A percentile compares a stretch with the other conserved stretches of the same genome.
phyloP scores from a whole-genome alignment of 1,140 invertebrate genomes.

The Vanessa atalanta region DNA sequence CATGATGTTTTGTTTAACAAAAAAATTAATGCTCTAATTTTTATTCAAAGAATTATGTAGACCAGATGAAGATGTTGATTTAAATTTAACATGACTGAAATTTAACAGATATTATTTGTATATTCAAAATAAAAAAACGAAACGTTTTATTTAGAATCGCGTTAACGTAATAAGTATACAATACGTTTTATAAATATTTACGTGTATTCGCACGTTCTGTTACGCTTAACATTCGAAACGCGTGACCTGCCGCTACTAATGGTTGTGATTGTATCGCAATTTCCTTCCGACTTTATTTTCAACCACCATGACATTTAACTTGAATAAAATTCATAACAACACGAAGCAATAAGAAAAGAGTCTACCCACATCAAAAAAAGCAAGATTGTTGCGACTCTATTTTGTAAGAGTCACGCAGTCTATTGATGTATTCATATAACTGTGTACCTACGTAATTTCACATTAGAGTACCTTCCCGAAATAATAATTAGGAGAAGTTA shows the following conservation, averaged over 20 bases:
- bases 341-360: not conserved
- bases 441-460: constrained; percentile 61
- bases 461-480: constrained; percentile 53
- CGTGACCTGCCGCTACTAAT: constrained; percentile 38
- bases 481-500: constrained; percentile 74
- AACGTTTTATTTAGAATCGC: constrained; percentile 2
- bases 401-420: constrained; percentile 17
- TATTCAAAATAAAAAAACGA: not conserved
- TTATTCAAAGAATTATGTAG: not conserved
- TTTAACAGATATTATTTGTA: not conserved
- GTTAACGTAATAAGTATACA: not conserved
- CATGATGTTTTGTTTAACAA: not conserved
- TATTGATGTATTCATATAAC: constrained; percentile 40
- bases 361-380: not conserved
- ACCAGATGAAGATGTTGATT: not conserved
- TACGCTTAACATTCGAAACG: constrained; percentile 35
- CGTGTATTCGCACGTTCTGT: constrained; percentile 18
- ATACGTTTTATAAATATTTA: constrained; percentile 37
- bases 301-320: constrained; percentile 27
- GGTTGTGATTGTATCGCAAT: constrained; percentile 39
- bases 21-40: not conserved
- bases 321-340: constrained; percentile 4
- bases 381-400: not conserved
- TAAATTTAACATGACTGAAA: not conserved
- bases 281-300: constrained; percentile 37